These are phyloP conservation scores for Synchiropus splendidus DNA, from an alignment of 2,113 vertebrate genomes.

Conservation along the genomic window DNA sequence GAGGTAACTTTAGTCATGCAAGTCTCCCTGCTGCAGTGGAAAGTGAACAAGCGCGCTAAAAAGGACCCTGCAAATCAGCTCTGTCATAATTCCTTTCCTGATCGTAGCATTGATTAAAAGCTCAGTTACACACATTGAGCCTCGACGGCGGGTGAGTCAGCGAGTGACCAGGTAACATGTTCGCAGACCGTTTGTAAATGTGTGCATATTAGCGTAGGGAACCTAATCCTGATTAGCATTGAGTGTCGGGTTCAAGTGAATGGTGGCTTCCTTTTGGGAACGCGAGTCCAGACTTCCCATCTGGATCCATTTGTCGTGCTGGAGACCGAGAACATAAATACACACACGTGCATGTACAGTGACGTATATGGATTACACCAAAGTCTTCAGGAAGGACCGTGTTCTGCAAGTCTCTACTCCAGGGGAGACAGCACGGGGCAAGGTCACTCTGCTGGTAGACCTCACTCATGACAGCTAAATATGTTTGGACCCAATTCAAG, in stretches of 20 bases:
- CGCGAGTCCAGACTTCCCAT: conserved; percentile 49
- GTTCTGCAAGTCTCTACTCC: too few species aligned
- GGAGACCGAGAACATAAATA: conserved; percentile 22
- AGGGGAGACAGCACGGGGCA: background rate
- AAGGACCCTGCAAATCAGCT: conserved; percentile 24
- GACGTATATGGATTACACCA: conserved; percentile 22
- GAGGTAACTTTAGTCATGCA: conserved; percentile 14
- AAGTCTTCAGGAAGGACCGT: conserved; percentile 4
- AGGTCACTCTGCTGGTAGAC: conserved; percentile 10
- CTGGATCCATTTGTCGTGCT: conserved; percentile 52
- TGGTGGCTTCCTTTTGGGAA: conserved; percentile 44
- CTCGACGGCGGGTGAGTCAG: conserved; percentile 26
- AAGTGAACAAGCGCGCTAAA: conserved; percentile 5
- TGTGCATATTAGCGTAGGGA: conserved; percentile 33
- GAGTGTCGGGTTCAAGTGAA: conserved; percentile 41
- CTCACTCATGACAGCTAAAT: conserved; percentile 13
- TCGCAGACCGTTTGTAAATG: conserved; percentile 19
- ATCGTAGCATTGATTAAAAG: conserved; percentile 56
- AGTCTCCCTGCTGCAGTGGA: conserved; percentile 33
- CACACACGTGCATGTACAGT: conserved; percentile 17
- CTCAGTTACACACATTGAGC: conserved; percentile 39
- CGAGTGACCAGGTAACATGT: conserved; percentile 40
- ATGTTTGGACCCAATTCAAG: conserved; percentile 8
- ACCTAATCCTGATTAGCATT: conserved; percentile 53
- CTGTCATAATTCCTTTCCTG: conserved; percentile 30